phyloP scores from a whole-genome alignment of 1,140 invertebrate species.

The Danaus plexippus region DNA sequence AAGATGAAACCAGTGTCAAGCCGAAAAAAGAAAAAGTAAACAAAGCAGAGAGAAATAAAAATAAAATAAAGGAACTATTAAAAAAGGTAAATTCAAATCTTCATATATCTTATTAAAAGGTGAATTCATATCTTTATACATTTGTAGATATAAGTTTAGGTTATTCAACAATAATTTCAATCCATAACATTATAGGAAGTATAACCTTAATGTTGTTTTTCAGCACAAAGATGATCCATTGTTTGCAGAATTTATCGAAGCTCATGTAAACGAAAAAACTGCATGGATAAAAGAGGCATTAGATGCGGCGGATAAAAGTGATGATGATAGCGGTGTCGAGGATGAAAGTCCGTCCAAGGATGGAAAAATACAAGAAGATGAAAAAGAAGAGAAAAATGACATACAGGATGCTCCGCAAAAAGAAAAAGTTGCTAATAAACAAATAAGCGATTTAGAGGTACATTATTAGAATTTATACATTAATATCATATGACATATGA shows the following conservation, averaged over 20 bases:
- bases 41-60: conserved; percentile 67
- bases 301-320: conserved; percentile 47
- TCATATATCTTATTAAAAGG: conserved; percentile 1
- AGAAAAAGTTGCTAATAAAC: conserved; percentile 74
- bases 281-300: conserved; percentile 82
- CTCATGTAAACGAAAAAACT: conserved; percentile 77
- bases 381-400: conserved; percentile 8
- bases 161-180: too few relatives aligned
- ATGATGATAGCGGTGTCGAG: conserved; percentile 54
- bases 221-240: conserved; percentile 90
- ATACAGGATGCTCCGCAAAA: conserved; percentile 14
- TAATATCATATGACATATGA: too few relatives aligned
- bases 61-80: conserved; percentile 75
- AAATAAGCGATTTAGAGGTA: conserved; percentile 83
- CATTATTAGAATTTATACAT: neutral
- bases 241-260: conserved; percentile 90
- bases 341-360: conserved; percentile 29
- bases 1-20: conserved; percentile 36
- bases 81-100: conserved; percentile 70
- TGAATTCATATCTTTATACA: conserved; percentile 5
- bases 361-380: conserved; percentile 31
- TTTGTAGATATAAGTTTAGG: too few relatives aligned
- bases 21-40: conserved; percentile 52
- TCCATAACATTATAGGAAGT: neutral
- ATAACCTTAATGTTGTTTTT: conserved; percentile 26